These are phyloP conservation scores for Hololepta plana DNA, from an alignment of 2,888 invertebrate species.

Conservation along the genomic window DNA sequence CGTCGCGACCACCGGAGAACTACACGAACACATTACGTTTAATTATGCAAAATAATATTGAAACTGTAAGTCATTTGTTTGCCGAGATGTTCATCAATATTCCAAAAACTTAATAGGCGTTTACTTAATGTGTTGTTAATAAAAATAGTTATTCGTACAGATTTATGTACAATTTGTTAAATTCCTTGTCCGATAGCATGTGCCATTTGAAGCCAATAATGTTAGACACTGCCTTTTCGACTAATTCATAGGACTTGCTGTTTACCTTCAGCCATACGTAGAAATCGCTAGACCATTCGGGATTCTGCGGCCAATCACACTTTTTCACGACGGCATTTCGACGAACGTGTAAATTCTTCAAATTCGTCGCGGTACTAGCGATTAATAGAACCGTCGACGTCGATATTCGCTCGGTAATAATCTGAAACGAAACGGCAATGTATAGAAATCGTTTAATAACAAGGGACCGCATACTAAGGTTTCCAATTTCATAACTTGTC, in stretches of 20 bases:
- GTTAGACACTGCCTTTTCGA: conserved; percentile 48
- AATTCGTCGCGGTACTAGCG: conserved; percentile 41
- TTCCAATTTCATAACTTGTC: conserved; percentile 45
- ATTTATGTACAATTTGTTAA: conserved; percentile 31
- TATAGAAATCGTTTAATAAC: background rate
- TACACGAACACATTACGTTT: conserved; percentile 67
- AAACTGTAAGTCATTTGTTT: conserved; percentile 57
- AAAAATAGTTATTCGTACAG: conserved; percentile 9
- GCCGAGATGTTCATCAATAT: conserved; percentile 47
- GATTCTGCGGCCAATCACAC: conserved; percentile 47
- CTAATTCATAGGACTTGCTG: conserved; percentile 42
- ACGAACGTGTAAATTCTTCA: conserved; percentile 44
- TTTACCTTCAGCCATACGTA: conserved; percentile 43
- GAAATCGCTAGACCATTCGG: conserved; percentile 49
- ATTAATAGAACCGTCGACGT: conserved; percentile 57
- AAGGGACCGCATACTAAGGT: conserved; percentile 39
- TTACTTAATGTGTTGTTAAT: conserved; percentile 1
- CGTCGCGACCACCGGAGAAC: conserved; percentile 47
- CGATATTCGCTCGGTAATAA: conserved; percentile 58
- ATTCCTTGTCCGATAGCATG: conserved; percentile 45
- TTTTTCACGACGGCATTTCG: conserved; percentile 52
- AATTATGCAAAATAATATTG: conserved; percentile 62
- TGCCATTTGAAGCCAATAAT: conserved; percentile 49
- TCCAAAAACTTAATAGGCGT: conserved; percentile 14
- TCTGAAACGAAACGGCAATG: conserved; percentile 23